Conservation (phyloP, 2,888 invertebrate species). For the Euzophera pinguis region DNA sequence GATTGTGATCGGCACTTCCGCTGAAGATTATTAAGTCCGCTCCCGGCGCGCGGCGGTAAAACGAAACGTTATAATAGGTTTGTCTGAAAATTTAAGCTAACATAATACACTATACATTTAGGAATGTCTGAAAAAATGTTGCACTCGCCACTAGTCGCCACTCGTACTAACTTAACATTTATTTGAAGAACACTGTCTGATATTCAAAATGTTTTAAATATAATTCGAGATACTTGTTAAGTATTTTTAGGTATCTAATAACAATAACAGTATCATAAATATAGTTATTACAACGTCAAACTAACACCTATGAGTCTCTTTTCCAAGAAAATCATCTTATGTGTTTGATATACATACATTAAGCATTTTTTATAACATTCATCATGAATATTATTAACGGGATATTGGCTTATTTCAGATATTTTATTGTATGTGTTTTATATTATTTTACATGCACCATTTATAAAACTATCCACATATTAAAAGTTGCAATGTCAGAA, state of each 20-base stretch:
- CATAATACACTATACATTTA: slow-evolving; percentile 17
- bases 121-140: slow-evolving; percentile 26
- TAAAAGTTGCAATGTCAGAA: background rate
- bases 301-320: background rate
- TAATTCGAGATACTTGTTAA: background rate
- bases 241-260: slow-evolving; percentile 5
- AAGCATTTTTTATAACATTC: background rate
- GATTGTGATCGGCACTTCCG: background rate
- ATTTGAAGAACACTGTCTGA: background rate
- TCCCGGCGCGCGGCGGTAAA: background rate
- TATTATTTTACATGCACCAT: slow-evolving; percentile 5
- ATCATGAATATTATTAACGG: background rate
- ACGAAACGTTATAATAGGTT: too few species aligned
- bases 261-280: slow-evolving; percentile 5
- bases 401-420: background rate
- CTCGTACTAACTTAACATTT: background rate
- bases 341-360: too few species aligned
- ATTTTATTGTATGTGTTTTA: slow-evolving; percentile 2
- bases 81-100: slow-evolving; percentile 11
- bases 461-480: slow-evolving; percentile 5
- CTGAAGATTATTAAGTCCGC: background rate
- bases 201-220: background rate
- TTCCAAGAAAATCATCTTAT: background rate
- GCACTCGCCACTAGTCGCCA: background rate
- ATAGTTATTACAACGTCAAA: slow-evolving; percentile 4